Evolutionary conservation across 2,797 vertebrate species (phyloP).

Genomic region (Hybognathus amarus): DNA sequence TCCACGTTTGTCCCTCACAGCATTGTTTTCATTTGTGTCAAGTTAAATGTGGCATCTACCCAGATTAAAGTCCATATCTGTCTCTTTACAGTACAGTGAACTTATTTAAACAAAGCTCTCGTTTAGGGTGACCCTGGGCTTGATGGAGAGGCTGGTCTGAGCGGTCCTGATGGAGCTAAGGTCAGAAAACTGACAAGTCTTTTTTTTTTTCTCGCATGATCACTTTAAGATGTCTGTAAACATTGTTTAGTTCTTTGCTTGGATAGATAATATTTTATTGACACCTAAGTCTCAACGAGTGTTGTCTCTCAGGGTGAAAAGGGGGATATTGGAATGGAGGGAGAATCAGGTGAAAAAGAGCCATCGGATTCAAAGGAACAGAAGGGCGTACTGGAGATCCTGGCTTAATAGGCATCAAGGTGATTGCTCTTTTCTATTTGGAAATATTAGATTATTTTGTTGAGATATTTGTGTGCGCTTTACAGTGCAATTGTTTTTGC

Average conservation of each 20-base stretch:
- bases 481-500: neutral
- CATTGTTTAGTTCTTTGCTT: neutral
- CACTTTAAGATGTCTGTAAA: neutral
- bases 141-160: conserved; percentile 84
- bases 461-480: neutral
- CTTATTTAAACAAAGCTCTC: conserved; percentile 43
- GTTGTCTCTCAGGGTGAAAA: conserved; percentile 86
- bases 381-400: conserved; percentile 84
- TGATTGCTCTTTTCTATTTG: conserved; percentile 72
- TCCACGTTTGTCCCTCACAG: neutral
- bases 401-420: conserved; percentile 87
- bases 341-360: conserved; percentile 86
- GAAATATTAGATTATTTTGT: neutral
- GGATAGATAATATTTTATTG: neutral
- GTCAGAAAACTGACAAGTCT: conserved; percentile 69
- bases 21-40: neutral
- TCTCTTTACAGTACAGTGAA: neutral
- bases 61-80: conserved; percentile 13
- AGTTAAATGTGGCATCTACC: neutral
- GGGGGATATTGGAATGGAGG: conserved; percentile 87
- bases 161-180: conserved; percentile 87
- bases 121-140: conserved; percentile 87
- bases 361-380: conserved; percentile 86
- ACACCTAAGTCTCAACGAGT: neutral
- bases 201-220: neutral